A percentile compares a stretch with the other conserved stretches of the same genome.
Conservation (phyloP, 2,888 invertebrate genomes). For the Aproaerema taeniolella region DNA sequence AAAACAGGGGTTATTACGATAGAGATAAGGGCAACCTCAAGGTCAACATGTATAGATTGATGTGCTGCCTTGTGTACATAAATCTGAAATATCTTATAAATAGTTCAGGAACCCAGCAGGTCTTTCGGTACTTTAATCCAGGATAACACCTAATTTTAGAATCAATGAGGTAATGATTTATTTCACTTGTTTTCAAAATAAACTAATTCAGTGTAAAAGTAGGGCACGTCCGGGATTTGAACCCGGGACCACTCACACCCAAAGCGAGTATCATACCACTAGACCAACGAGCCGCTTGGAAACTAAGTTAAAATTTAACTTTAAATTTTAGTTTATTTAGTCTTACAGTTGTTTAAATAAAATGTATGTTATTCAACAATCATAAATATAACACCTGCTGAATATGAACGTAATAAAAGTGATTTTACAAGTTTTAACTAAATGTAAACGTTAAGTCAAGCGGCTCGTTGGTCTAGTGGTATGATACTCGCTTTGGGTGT, state of each 20-base stretch:
- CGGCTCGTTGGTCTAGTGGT: slow-evolving; percentile 78
- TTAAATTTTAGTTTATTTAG: not conserved
- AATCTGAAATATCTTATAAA: too few species aligned
- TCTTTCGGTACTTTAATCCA: too few species aligned
- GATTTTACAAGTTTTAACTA: not conserved
- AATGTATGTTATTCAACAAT: not conserved
- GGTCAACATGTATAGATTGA: too few species aligned
- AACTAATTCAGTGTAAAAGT: slow-evolving; percentile 8
- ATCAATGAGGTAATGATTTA: too few species aligned
- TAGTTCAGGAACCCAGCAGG: too few species aligned
- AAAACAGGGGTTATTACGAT: too few species aligned
- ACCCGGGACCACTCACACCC: slow-evolving; percentile 79
- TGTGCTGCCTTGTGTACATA: too few species aligned
- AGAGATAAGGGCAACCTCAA: too few species aligned
- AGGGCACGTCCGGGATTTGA: slow-evolving; percentile 79
- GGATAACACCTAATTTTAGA: too few species aligned
- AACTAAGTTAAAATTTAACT: not conserved
- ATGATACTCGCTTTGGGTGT: slow-evolving; percentile 79
- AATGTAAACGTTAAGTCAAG: not conserved
- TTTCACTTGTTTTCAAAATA: too few species aligned
- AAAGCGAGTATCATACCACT: slow-evolving; percentile 79
- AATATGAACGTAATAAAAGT: not conserved
- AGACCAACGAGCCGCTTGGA: slow-evolving; percentile 70
- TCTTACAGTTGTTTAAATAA: not conserved
- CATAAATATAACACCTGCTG: not conserved